Conservation (phyloP, 2,113 vertebrate species). For the Piprites chloris region DNA sequence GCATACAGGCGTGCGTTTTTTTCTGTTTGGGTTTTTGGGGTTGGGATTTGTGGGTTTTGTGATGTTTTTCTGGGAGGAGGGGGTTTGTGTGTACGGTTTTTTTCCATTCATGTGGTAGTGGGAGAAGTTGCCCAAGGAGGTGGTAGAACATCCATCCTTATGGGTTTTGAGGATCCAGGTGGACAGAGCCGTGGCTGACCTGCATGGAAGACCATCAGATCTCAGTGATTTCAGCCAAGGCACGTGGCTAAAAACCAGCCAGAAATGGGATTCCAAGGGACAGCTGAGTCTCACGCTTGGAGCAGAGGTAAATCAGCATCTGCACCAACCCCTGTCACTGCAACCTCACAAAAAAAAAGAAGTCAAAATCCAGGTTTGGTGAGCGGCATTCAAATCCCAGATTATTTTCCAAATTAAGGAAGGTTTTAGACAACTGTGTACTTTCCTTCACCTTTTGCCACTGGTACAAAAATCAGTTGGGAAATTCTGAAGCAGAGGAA, state of each 20-base stretch:
- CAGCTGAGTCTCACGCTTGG: not conserved
- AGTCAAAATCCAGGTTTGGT: not conserved
- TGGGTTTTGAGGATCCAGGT: not conserved
- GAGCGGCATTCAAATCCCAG: not conserved
- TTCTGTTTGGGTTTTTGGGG: not conserved
- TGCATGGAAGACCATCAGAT: not conserved
- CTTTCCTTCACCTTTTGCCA: not conserved
- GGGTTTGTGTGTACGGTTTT: not conserved
- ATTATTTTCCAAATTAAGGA: not conserved
- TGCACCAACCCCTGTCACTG: not conserved
- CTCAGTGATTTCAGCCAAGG: not conserved
- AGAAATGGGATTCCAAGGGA: not conserved
- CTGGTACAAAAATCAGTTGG: not conserved
- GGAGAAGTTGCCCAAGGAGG: not conserved
- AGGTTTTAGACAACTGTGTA: not conserved
- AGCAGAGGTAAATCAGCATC: not conserved
- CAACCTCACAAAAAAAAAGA: not conserved
- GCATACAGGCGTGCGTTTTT: fast-evolving
- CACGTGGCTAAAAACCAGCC: not conserved
- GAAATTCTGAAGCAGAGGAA: not conserved
- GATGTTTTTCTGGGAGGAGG: not conserved
- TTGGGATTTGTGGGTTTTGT: not conserved
- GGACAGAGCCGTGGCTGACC: not conserved
- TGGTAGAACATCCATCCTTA: not conserved
- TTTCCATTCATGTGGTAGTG: not conserved